Conservation (phyloP, 2,797 vertebrate genomes). For the Danionella dracula region DNA sequence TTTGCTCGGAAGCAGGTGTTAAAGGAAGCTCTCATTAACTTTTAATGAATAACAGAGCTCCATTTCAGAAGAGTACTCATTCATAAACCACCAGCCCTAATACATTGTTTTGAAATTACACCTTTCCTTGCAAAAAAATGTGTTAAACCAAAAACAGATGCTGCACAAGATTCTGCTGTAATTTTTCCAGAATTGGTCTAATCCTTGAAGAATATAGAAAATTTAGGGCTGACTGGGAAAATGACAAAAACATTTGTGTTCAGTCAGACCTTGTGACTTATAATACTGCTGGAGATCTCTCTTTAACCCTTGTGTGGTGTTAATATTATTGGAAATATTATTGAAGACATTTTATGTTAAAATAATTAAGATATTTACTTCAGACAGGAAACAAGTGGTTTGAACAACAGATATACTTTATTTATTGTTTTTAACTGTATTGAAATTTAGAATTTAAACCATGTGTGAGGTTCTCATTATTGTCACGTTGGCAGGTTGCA, state of each 20-base stretch:
- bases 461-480: too few relatives aligned
- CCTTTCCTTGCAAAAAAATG: not conserved
- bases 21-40: not conserved
- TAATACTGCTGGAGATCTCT: not conserved
- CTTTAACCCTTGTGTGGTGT: too few relatives aligned
- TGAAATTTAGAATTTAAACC: too few relatives aligned
- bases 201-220: conserved; percentile 11
- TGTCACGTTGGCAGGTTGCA: too few relatives aligned
- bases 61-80: conserved; percentile 9
- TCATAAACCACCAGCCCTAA: too few relatives aligned
- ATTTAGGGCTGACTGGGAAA: conserved; percentile 2
- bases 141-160: conserved; percentile 16
- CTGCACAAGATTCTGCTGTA: conserved; percentile 6
- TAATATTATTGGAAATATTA: too few relatives aligned
- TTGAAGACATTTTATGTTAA: too few relatives aligned
- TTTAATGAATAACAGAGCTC: conserved; percentile 18
- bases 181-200: conserved; percentile 11
- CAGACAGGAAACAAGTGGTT: too few relatives aligned
- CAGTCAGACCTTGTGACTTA: conserved; percentile 2
- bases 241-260: not conserved
- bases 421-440: too few relatives aligned
- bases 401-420: too few relatives aligned
- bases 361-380: too few relatives aligned
- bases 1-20: conserved; percentile 9
- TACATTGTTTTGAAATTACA: conserved; percentile 24